These are phyloP conservation scores for Ophioderma brevispina DNA, from an alignment of 35 echinoderm and acorn worm genomes.

Conservation along the genomic window DNA sequence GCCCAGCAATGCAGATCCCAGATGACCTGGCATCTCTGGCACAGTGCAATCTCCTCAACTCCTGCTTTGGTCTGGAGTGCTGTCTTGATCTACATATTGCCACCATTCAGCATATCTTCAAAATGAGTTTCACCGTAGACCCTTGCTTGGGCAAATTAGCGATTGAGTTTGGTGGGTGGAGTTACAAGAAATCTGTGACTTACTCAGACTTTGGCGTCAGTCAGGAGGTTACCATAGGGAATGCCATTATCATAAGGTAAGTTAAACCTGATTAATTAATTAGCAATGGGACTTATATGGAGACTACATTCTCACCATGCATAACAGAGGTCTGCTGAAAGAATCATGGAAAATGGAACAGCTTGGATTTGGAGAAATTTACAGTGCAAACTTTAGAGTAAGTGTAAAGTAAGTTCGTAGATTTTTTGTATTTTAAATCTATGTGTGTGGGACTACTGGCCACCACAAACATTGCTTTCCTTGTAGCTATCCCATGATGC, in stretches of 20 bases:
- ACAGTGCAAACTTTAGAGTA: too few species aligned
- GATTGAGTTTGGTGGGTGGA: constrained; percentile 14
- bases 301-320: too few species aligned
- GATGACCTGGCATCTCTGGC: neutral
- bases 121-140: neutral
- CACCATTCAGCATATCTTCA: neutral
- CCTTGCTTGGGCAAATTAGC: constrained; percentile 7
- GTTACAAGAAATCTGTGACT: constrained; percentile 14
- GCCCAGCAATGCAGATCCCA: neutral
- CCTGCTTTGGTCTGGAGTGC: neutral
- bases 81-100: constrained; percentile 1
- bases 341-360: too few species aligned
- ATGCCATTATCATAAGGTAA: neutral
- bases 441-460: too few species aligned
- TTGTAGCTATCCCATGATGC: too few species aligned
- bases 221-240: constrained; percentile 13
- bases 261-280: too few species aligned
- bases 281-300: too few species aligned
- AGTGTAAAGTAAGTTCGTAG: too few species aligned
- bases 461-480: too few species aligned
- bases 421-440: too few species aligned
- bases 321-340: too few species aligned
- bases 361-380: too few species aligned
- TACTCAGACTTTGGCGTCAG: neutral
- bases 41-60: neutral